Base-by-base conservation (phyloP, 1,140 invertebrate species). In the Carposina sasakii region DNA sequence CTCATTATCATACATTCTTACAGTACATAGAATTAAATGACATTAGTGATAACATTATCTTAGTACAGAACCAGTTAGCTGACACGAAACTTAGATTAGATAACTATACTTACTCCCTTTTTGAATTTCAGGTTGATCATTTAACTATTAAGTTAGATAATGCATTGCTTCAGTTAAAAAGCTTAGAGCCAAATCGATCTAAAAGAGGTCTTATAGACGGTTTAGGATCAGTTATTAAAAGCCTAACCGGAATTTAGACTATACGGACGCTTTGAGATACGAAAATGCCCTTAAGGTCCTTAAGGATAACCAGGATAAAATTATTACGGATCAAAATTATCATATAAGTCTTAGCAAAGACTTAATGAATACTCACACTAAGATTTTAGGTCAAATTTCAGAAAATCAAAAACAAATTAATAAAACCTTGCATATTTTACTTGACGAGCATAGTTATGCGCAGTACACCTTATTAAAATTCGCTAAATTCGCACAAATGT, bases 181-280 rank as follows among this genome's bases (percentile, higher is more conserved):
- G 52, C 9, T 57, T 65, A 41, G 47, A 58, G 22, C 36, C 51
- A 21, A 54, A 37, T 44, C 50, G 62, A 19, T 28, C 17, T 26
- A 62, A 60, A 46, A 46, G 56, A 54, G 54, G 59, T 21, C 57
- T 63, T 21, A 45, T 66, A 16, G 50, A 60, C 36, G 42, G 57
- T 6, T 26, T 68, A 16, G 62, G 59, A 8, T 56, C 59, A 2
- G 46, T 65, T n/a, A 57, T 62, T 39, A 68, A 65, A 47, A 60
- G 59, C 41, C 40, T 65, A 22, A 54, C 57, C 0, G 59, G 59
- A 8, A 68, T 39, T 23, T 68, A 12, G 60, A 65, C 31, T 52
- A 66, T 37, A 51, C 44, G 10, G 57, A 68, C 44, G 62, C 65
- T 5, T 24, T 64, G 13, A 54, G 54, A 47, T 67, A 60, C 51